A percentile compares a stretch with the other conserved stretches of the same genome.
Conservation (phyloP, 2,888 invertebrate species). For the Lepeophtheirus nordmannii region DNA sequence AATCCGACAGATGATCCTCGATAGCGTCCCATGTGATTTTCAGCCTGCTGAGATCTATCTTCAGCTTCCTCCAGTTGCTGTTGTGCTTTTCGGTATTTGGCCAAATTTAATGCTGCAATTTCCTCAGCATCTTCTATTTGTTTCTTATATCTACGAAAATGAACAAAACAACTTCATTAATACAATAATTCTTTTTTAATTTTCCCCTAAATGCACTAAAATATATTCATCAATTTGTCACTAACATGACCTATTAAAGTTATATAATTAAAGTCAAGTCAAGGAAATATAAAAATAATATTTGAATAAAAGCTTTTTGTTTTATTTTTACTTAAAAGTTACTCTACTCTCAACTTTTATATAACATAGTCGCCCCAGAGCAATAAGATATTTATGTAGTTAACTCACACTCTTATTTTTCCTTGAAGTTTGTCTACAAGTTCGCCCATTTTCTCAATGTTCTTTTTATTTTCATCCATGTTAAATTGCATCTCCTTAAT, state of each 20-base stretch:
- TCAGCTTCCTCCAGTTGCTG: constrained; percentile 85
- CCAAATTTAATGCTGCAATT: constrained; percentile 91
- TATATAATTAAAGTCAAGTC: too few species aligned
- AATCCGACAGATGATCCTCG: constrained; percentile 10
- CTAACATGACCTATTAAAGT: too few species aligned
- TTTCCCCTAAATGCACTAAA: too few species aligned
- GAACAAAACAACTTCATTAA: neutral
- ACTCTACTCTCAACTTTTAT: too few species aligned
- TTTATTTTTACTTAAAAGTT: too few species aligned
- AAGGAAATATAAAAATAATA: too few species aligned
- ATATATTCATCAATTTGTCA: too few species aligned
- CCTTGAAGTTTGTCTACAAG: constrained; percentile 97
- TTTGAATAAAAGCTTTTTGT: too few species aligned
- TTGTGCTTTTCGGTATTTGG: constrained; percentile 58
- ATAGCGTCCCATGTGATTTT: constrained; percentile 34
- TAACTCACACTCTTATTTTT: constrained; percentile 80
- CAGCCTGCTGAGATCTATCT: constrained; percentile 88
- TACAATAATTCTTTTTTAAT: too few species aligned
- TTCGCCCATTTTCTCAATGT: constrained; percentile 98
- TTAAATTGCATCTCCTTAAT: constrained; percentile 38
- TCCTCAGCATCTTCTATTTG: constrained; percentile 55
- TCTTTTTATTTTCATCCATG: constrained; percentile 98
- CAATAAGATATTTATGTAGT: too few species aligned
- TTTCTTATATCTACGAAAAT: constrained; percentile 38
- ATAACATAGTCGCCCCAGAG: too few species aligned